Evolutionary conservation across 2,888 invertebrate species (phyloP), one percentile per base, ranked within the genome.

Genomic region (Drosophila yooni): DNA sequence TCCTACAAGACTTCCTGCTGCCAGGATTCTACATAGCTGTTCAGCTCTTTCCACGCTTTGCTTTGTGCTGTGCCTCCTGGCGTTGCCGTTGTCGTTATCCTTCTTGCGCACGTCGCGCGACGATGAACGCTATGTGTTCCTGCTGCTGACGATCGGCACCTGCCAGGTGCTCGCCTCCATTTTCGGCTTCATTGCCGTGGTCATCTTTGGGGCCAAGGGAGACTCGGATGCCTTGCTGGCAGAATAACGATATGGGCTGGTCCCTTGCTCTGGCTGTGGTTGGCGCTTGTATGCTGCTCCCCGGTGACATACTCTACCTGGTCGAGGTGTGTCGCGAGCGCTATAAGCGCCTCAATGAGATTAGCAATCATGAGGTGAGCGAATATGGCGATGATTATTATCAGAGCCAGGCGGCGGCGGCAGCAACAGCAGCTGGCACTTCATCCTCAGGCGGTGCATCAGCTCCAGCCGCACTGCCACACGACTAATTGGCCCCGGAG

Each of bases 141-240:
- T 97, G 5, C 93, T 97, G 46, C 94, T 96, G 67, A 95, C 96
- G 53, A 95, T 96, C 59, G 97, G 97, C 36, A 95, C 95, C 1
- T 95, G 96, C 76, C 94, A 97, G 67, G 94, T 96, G 43, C 93
- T 96, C 70, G 96, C 96, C 95, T 98, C 96, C 18, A 91, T 97
- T 51, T 96, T 96, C 82, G 98, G 98, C 13, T 94, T 97, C 2
- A 95, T 98, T 89, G 96, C 98, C 0, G 96, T 97, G 0, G 95
- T 97, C 3, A 96, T 97, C 66, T 99, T 99, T 93, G 99, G 98
- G 43, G 96, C 96, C 0, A 95, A 96, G 91, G 98, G 98, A 5
- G 98, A 98, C 93, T 96, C 97, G 98, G 97, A 98, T 99, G 97
- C 98, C 99, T 0, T 96, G 98, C 89, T 98, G 98, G 97, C 97